Evolutionary conservation across 2,113 vertebrate genomes (phyloP).

Genomic region (Crotalus tigris): DNA sequence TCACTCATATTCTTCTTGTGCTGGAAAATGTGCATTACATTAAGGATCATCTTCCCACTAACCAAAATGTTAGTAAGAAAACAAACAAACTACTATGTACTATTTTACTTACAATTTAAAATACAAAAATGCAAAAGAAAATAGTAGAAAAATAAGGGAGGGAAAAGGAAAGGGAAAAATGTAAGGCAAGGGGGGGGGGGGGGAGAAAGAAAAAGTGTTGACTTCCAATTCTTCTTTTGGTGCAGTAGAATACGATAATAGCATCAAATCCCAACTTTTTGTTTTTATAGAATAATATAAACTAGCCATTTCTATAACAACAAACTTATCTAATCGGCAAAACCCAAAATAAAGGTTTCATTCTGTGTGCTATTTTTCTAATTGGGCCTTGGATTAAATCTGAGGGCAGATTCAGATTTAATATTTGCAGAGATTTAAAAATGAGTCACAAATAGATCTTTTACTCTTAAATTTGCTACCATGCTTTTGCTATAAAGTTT

Average conservation of each 20-base stretch:
- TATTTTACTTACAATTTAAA: neutral
- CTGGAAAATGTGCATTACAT: neutral
- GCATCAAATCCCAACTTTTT: no score
- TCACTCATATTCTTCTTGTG: neutral
- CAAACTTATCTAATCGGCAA: no score
- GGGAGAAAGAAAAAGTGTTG: no score
- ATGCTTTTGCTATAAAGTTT: neutral
- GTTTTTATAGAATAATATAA: no score
- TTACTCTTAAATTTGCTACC: neutral
- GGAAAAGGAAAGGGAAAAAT: no score
- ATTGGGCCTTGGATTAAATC: neutral
- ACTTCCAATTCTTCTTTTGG: no score
- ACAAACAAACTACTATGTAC: neutral
- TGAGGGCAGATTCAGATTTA: neutral
- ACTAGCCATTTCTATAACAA: no score
- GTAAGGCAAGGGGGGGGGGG: no score
- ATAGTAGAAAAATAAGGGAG: neutral
- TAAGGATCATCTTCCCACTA: neutral
- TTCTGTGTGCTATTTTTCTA: neutral
- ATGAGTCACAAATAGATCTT: neutral
- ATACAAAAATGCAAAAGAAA: neutral
- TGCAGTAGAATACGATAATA: no score
- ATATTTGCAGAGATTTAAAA: neutral
- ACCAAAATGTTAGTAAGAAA: neutral
- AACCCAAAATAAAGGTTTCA: no score